phyloP scores from a whole-genome alignment of 1,140 invertebrate genomes.

The Cydia strobilella region DNA sequence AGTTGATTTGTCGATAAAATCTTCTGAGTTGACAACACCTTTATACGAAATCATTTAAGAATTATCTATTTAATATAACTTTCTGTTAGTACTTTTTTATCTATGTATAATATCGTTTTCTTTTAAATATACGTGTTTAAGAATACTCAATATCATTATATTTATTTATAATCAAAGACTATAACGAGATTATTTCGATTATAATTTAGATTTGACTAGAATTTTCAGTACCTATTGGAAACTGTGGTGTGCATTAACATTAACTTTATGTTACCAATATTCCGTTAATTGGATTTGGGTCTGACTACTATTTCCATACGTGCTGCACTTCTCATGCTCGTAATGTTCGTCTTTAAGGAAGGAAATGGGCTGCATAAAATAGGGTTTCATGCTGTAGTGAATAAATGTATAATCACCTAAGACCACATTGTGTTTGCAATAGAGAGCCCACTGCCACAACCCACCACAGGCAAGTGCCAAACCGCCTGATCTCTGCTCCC shows the following conservation, averaged over 20 bases:
- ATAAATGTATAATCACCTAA: no score
- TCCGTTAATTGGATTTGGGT: conserved; percentile 24
- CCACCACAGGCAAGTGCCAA: no score
- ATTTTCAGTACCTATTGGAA: conserved; percentile 62
- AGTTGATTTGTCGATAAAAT: conserved; percentile 77
- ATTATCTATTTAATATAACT: conserved; percentile 31
- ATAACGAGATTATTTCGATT: conserved; percentile 50
- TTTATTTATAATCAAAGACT: conserved; percentile 43
- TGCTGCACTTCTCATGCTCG: no score
- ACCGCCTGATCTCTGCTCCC: no score
- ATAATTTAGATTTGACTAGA: conserved; percentile 75
- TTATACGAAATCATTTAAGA: conserved; percentile 46
- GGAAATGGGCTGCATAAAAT: no score
- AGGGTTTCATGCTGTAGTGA: no score
- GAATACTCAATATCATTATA: conserved; percentile 44
- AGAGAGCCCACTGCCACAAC: no score
- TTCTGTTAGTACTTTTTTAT: conserved; percentile 31
- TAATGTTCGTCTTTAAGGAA: no score
- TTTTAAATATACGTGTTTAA: conserved; percentile 30
- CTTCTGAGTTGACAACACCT: conserved; percentile 70
- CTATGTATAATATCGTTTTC: conserved; percentile 17
- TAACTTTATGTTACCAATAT: conserved; percentile 3
- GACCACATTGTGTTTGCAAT: no score
- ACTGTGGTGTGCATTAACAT: conserved; percentile 30
- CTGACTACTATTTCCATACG: not conserved